Conservation (phyloP, 2,888 invertebrate genomes). For the Coremacera marginata region DNA sequence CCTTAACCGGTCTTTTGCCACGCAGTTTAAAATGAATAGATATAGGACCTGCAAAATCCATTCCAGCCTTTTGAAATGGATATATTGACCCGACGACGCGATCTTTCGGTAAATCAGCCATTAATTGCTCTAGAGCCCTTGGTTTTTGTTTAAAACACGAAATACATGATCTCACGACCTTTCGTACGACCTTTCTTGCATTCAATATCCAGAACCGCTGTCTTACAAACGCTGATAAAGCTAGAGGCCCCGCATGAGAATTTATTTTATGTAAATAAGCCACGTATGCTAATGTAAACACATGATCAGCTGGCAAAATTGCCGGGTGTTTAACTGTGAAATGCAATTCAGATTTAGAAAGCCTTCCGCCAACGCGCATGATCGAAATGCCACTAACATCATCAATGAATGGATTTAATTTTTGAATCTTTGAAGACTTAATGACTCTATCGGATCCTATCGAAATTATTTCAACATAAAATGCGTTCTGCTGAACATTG, state of each 20-base stretch:
- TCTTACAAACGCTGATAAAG: not conserved
- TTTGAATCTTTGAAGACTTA: not conserved
- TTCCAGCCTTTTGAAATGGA: not conserved
- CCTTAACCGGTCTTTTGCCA: constrained; percentile 32
- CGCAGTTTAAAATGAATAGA: constrained; percentile 19
- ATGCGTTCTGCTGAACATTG: not conserved
- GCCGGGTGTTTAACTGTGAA: not conserved
- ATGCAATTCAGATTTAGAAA: not conserved
- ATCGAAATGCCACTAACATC: not conserved
- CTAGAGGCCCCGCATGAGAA: not conserved
- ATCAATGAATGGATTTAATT: not conserved
- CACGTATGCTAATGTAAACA: not conserved
- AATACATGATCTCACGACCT: not conserved
- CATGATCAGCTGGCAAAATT: not conserved
- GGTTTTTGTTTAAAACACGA: not conserved
- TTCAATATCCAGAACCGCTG: not conserved
- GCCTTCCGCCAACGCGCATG: not conserved
- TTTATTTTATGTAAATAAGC: not conserved
- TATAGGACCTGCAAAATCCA: constrained; percentile 37
- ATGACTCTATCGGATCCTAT: no score
- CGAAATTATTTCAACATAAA: not conserved
- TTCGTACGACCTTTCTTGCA: not conserved
- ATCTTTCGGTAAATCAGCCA: not conserved
- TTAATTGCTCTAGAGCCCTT: not conserved
- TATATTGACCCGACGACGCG: not conserved